A percentile compares a stretch with the other conserved stretches of the same genome.
These are phyloP conservation scores for Engraulis encrasicolus DNA, from an alignment of 2,113 vertebrate genomes.

Conservation along the genomic window DNA sequence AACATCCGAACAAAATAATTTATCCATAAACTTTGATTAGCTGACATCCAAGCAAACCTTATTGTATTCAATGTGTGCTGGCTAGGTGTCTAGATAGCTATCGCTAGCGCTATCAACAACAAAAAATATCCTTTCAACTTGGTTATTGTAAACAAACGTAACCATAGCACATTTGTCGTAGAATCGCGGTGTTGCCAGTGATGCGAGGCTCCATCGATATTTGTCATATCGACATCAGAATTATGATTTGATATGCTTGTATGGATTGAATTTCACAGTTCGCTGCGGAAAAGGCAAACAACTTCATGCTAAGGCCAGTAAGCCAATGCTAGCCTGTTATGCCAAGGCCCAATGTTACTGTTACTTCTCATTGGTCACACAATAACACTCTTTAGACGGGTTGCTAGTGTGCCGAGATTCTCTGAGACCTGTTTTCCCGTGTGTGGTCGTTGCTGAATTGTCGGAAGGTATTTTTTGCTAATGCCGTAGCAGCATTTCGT, in stretches of 20 bases:
- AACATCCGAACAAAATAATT: neutral
- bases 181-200: neutral
- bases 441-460: neutral
- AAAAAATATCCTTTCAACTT: neutral
- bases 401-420: neutral
- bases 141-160: neutral
- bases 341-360: neutral
- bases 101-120: neutral
- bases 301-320: neutral
- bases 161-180: neutral
- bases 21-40: neutral
- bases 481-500: neutral
- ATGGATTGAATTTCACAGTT: neutral
- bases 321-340: neutral
- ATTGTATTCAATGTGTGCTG: neutral
- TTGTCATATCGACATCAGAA: neutral
- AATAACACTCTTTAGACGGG: neutral
- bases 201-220: neutral
- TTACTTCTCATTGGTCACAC: neutral
- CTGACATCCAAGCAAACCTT: neutral
- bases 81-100: neutral
- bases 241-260: neutral
- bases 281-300: neutral
- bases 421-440: neutral
- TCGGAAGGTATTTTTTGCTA: neutral